phyloP scores from a whole-genome alignment of 2,888 invertebrate species.

The Cremastobaeus sp. region DNA sequence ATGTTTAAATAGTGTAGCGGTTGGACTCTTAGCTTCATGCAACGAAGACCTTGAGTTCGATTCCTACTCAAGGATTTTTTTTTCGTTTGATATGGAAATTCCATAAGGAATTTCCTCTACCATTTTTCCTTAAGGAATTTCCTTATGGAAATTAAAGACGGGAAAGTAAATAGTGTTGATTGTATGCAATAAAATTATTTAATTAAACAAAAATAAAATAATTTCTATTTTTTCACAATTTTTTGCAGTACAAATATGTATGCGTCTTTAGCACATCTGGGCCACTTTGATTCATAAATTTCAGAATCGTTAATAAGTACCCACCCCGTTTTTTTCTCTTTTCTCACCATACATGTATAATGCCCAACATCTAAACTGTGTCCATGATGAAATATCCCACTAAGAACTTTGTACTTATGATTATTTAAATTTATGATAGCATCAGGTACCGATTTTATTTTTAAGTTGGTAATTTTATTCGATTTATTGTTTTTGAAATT shows the following conservation, averaged over 20 bases:
- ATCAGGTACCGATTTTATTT: slow-evolving; percentile 12
- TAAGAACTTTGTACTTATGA: slow-evolving; percentile 17
- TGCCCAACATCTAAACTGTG: not conserved
- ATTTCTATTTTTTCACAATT: not conserved
- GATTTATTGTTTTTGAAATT: not conserved
- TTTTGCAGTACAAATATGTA: slow-evolving; percentile 14
- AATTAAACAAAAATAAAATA: no score
- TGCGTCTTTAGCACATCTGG: slow-evolving; percentile 3
- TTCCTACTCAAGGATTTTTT: no score
- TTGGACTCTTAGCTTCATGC: no score
- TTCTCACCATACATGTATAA: slow-evolving; percentile 14
- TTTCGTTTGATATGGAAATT: no score
- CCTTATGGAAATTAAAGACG: no score
- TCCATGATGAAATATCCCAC: slow-evolving; percentile 24
- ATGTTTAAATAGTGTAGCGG: no score
- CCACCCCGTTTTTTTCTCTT: slow-evolving; percentile 1
- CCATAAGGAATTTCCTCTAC: no score
- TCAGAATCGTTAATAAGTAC: not conserved
- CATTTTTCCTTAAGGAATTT: no score
- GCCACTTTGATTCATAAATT: not conserved
- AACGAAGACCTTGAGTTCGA: no score
- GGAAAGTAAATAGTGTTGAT: no score
- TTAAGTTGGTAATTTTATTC: slow-evolving; percentile 4
- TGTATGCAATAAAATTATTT: no score
- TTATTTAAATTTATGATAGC: slow-evolving; percentile 6